Evolutionary conservation across 1,140 invertebrate genomes (phyloP), one percentile per base, ranked within the genome.

Genomic region (Euwallacea similis): DNA sequence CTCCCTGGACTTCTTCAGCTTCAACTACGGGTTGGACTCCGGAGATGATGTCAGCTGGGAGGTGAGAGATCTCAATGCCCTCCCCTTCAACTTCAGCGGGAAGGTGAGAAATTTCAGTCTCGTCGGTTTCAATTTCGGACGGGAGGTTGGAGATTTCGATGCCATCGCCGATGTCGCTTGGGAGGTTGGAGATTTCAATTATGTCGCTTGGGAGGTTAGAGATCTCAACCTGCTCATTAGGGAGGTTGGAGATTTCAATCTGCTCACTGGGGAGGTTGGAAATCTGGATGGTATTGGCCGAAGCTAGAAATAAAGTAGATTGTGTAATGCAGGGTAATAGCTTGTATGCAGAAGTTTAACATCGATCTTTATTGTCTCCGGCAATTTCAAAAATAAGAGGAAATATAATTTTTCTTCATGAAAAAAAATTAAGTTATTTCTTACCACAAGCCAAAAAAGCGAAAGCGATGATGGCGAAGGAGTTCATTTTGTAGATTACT

Each of bases 141-240:
- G 66, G 66, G 6, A 67, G 21, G 43, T 67, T 67, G 66, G 47
- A 56, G 21, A 67, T 67, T 42, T 67, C 54, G 8, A 58, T 15
- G 7, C 43, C 0, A 3, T 11, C 53, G 8, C 50, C 42, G n/a
- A 67, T 42, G 6, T 58, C 41, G n/a, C 0, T 16, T 6, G 66
- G 66, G 9, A 67, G 21, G 43, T 67, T 67, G 42, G 47, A 56
- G 33, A 67, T 67, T 33, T 67, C 54, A 47, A 50, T 7, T 3
- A 4, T 2, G 2, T 33, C 53, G 7, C 10, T 33, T 2, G 59
- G 55, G 2, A 56, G 21, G 55, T 56, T 56, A 9, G 55, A 56
- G 16, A 56, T 62, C 13, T 56, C 54, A 13, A 56, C 44, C 16
- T 56, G 8, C 11, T 56, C 54, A 56, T 7, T 56, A 7, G 44